Percentiles rank a stretch among this genome's conserved stretches.
Conservation (phyloP, 1,140 invertebrate genomes). For the Anastrepha ludens region DNA sequence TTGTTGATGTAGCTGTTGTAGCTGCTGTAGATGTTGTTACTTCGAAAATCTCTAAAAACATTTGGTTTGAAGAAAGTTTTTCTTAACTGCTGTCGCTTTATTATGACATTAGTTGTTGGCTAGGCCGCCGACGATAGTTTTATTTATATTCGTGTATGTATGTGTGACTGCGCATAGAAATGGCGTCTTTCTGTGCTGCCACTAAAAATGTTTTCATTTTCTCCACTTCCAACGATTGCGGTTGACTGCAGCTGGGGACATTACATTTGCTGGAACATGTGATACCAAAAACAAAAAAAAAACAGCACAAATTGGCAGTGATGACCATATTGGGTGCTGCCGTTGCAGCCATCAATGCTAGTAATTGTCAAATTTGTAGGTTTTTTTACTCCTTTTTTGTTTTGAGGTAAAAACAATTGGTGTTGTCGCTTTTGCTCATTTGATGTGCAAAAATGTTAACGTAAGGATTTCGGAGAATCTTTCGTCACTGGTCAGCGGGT, state of each 20-base stretch:
- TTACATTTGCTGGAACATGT: no score
- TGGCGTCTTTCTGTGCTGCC: background rate
- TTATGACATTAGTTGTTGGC: slow-evolving; percentile 43
- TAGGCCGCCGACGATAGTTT: background rate
- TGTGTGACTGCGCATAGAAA: slow-evolving; percentile 31
- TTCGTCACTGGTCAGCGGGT: background rate
- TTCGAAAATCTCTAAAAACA: background rate
- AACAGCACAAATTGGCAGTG: background rate
- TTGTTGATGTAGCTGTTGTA: background rate
- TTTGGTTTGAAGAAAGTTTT: slow-evolving; percentile 48
- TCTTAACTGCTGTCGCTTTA: slow-evolving; percentile 8
- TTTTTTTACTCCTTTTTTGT: background rate
- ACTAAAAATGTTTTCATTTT: slow-evolving; percentile 30
- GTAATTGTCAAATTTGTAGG: slow-evolving; percentile 31
- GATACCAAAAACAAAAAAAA: background rate
- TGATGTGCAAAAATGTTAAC: slow-evolving; percentile 11
- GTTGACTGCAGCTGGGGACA: background rate
- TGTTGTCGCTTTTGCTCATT: background rate
- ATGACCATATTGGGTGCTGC: background rate
- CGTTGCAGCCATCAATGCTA: background rate
- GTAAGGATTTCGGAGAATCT: background rate
- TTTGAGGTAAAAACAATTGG: background rate
- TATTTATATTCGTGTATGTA: no score
- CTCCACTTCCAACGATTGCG: background rate
- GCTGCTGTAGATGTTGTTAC: background rate